Evolutionary conservation across 2,888 invertebrate genomes (phyloP).

Genomic region (Epinotia brunnichana): DNA sequence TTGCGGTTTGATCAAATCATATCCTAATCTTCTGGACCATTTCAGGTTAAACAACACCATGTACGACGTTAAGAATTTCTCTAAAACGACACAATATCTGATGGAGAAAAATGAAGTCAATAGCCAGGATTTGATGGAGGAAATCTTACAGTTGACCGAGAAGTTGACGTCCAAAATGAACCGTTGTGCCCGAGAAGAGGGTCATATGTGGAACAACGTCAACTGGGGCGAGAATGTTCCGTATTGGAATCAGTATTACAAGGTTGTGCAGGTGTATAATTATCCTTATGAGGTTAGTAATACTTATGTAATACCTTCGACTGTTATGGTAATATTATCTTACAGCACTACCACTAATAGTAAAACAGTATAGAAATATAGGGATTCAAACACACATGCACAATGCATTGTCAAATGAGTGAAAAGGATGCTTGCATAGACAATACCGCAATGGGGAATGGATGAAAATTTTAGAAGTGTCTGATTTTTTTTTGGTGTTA

Average conservation of each 20-base stretch:
- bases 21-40: conserved; percentile 37
- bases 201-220: conserved; percentile 67
- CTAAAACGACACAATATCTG: conserved; percentile 70
- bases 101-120: conserved; percentile 70
- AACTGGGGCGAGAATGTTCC: conserved; percentile 80
- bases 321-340: too few species aligned
- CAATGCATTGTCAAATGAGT: too few species aligned
- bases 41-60: conserved; percentile 75
- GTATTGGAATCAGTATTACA: conserved; percentile 79
- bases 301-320: not conserved
- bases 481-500: too few species aligned
- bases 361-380: too few species aligned
- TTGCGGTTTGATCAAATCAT: not conserved
- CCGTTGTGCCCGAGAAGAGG: conserved; percentile 50
- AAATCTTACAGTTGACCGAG: conserved; percentile 67
- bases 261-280: conserved; percentile 66
- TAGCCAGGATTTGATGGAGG: conserved; percentile 66
- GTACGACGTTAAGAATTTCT: conserved; percentile 71
- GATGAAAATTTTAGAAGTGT: too few species aligned
- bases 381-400: too few species aligned
- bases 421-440: too few species aligned
- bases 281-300: conserved; percentile 73
- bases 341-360: too few species aligned
- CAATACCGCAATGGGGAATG: too few species aligned
- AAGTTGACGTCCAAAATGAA: conserved; percentile 64